These are phyloP conservation scores for Ailuropoda melanoleuca DNA, from an alignment of 2,113 vertebrate genomes.

Conservation along the genomic window DNA sequence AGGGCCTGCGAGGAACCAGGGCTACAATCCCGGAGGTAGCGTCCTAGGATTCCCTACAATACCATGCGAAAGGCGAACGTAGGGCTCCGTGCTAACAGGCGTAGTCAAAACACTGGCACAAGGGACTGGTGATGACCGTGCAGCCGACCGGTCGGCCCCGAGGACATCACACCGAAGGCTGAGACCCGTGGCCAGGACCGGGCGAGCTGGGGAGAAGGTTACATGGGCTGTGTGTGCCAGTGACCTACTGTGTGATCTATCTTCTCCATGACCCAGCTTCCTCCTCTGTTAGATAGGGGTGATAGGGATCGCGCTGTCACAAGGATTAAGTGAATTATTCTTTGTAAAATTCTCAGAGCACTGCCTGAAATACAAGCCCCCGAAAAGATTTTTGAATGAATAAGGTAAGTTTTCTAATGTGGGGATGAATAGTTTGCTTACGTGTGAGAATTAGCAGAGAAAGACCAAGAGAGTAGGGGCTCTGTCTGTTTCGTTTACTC, in stretches of 20 bases:
- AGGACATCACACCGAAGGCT: background rate
- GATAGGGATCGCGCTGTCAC: background rate
- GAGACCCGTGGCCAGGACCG: background rate
- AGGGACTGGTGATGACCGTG: background rate
- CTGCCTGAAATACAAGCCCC: background rate
- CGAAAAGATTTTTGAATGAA: background rate
- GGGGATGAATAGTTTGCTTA: background rate
- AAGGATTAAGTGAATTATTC: background rate
- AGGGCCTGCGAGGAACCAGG: background rate
- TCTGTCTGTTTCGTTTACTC: background rate
- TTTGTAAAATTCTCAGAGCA: background rate
- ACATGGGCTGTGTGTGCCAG: no score
- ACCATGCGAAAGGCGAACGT: background rate
- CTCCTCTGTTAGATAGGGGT: background rate
- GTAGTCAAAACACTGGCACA: accelerated
- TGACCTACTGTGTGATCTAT: background rate
- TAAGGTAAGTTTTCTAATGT: background rate
- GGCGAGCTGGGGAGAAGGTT: no score
- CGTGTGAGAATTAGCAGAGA: background rate
- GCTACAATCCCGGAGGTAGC: background rate
- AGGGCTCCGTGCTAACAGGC: background rate
- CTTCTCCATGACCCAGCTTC: background rate
- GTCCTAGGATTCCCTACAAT: background rate
- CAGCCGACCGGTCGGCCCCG: background rate
- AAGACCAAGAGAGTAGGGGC: no score